Base-by-base conservation (phyloP, 1,140 invertebrate genomes). In the Hestina assimilis region DNA sequence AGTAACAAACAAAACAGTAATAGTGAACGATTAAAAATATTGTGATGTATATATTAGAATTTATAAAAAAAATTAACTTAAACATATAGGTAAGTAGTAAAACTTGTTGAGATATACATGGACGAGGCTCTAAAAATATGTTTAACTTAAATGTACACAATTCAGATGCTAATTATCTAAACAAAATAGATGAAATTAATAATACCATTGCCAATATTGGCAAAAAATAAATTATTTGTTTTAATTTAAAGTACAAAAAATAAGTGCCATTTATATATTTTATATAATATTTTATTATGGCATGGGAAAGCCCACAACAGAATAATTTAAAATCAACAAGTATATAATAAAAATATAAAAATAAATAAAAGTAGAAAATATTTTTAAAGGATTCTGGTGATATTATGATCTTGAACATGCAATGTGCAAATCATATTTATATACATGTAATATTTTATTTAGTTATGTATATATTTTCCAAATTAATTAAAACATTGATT, bases 401-500 rank as follows among this genome's bases (percentile, higher is more conserved):
- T n/a, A n/a, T n/a, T n/a, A n/a, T 15, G 15, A 14, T 60, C 19
- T 57, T 42, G 53, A 68, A 72, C 58, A 60, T 70, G 58, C 63
- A 65, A 59, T 73, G 64, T 82, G 77, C 71, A 80, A 75, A 76
- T 72, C 63, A 72, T 75, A 77, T 75, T 70, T 83, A 78, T 79
- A 48, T 80, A 81, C 71, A 82, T 62, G 53, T 75, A 71, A 64
- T 66, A 72, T 68, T 66, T 66, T 72, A 63, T 65, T 53, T 67
- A 77, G 69, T 69, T 76, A 63, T 72, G 69, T 72, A 70, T 69
- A 76, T n/a, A 66, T 68, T 66, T 72, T 78, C 66, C 76, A 87
- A 84, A 83, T 74, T 84, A 82, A 79, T 75, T 80, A 83, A 81
- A 82, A 87, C 75, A 79, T 82, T 78, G 72, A 84, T 87, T 86